Conservation (phyloP, 2,113 vertebrate genomes). For the Phyllostomus discolor region DNA sequence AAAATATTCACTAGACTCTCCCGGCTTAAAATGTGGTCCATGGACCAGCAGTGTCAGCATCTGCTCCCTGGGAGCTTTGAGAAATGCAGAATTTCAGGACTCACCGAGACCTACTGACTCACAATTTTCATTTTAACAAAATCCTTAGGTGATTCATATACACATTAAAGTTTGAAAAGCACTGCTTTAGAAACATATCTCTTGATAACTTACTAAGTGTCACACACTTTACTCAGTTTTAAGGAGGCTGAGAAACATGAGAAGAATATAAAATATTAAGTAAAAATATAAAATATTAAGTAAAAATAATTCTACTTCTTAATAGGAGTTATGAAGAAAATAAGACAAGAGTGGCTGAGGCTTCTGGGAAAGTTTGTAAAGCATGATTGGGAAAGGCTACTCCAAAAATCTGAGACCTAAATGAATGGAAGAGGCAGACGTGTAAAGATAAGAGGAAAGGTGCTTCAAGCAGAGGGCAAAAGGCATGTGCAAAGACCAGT, state of each 20-base stretch:
- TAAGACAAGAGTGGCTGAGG: not conserved
- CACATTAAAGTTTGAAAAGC: not conserved
- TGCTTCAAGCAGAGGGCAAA: not conserved
- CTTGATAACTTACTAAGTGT: not conserved
- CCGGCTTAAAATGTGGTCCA: not conserved
- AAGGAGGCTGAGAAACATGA: not conserved
- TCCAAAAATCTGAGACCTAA: not conserved
- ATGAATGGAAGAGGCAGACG: not conserved
- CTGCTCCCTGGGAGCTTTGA: not conserved
- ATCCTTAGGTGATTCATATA: not conserved
- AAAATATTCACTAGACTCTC: not conserved
- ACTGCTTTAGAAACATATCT: constrained; percentile 13
- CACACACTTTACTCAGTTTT: not conserved
- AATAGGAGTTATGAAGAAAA: not conserved
- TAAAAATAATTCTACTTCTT: not conserved
- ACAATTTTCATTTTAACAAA: constrained; percentile 13
- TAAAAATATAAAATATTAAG: not conserved
- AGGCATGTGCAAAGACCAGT: not conserved
- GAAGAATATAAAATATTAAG: not conserved
- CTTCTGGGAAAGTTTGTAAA: not conserved
- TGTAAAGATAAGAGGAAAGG: not conserved
- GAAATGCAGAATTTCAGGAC: not conserved
- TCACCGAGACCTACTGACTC: not conserved
- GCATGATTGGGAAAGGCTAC: not conserved
- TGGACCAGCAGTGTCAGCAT: not conserved